phyloP scores from a whole-genome alignment of 2,888 invertebrate genomes.

The Trichacis sp. region DNA sequence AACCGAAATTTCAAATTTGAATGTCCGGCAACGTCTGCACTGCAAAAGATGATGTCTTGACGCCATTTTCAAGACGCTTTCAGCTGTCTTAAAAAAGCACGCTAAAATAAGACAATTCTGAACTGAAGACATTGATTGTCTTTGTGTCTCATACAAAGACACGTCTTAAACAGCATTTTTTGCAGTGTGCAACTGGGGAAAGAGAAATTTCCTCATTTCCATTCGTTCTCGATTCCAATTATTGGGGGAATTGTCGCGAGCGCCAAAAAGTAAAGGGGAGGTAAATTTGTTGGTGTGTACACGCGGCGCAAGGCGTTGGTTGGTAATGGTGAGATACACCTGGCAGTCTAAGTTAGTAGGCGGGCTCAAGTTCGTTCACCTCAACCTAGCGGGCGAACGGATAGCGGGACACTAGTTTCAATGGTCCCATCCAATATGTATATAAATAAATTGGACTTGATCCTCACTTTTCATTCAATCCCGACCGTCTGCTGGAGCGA shows the following conservation, averaged over 20 bases:
- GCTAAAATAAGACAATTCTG: too few species aligned
- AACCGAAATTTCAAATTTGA: too few species aligned
- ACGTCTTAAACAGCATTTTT: too few species aligned
- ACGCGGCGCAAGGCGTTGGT: slow-evolving; percentile 41
- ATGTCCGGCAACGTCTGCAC: too few species aligned
- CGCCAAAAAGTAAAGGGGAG: slow-evolving; percentile 7
- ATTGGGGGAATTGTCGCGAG: too few species aligned
- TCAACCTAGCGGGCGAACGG: slow-evolving; percentile 68
- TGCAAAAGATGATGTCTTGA: too few species aligned
- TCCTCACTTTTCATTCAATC: background rate
- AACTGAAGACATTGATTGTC: too few species aligned
- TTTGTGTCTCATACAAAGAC: too few species aligned
- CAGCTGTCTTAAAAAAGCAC: too few species aligned
- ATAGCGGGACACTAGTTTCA: slow-evolving; percentile 68
- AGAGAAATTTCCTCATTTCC: background rate
- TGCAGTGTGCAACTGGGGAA: background rate
- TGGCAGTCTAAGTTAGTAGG: slow-evolving; percentile 67
- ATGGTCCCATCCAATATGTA: slow-evolving; percentile 57
- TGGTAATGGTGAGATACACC: slow-evolving; percentile 50
- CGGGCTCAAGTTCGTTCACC: slow-evolving; percentile 66
- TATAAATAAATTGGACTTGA: slow-evolving; percentile 21
- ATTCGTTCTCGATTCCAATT: too few species aligned
- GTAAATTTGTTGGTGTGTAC: slow-evolving; percentile 16
- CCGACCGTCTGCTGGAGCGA: too few species aligned
- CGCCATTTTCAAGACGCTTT: too few species aligned